These are phyloP conservation scores for Oxytorus armatus DNA, from an alignment of 2,888 invertebrate species.

Conservation along the genomic window DNA sequence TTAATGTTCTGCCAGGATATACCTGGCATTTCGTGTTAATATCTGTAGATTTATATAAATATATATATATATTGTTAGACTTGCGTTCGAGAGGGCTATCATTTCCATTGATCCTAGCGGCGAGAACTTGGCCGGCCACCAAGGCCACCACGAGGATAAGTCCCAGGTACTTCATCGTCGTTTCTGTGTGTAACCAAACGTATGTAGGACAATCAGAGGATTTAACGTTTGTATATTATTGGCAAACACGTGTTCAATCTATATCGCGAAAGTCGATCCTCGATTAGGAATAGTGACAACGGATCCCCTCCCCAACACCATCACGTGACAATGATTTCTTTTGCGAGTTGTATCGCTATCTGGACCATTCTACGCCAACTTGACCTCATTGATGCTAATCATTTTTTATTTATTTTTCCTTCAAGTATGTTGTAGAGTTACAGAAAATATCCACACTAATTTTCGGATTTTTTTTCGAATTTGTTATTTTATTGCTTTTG, in stretches of 20 bases:
- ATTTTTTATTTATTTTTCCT: too few species aligned
- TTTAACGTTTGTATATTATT: slow-evolving; percentile 45
- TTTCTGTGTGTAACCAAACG: slow-evolving; percentile 41
- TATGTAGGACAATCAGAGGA: slow-evolving; percentile 63
- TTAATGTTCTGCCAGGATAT: slow-evolving; percentile 15
- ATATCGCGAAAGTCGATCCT: slow-evolving; percentile 12
- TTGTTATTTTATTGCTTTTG: too few species aligned
- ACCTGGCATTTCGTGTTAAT: slow-evolving; percentile 1
- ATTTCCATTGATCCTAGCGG: slow-evolving; percentile 52
- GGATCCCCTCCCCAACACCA: too few species aligned
- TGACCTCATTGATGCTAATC: too few species aligned
- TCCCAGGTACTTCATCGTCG: slow-evolving; percentile 67
- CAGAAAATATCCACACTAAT: too few species aligned
- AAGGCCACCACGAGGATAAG: slow-evolving; percentile 62
- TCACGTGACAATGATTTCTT: too few species aligned
- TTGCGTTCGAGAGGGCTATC: slow-evolving; percentile 50
- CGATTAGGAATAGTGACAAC: slow-evolving; percentile 28
- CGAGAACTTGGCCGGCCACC: slow-evolving; percentile 58
- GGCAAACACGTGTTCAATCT: not conserved
- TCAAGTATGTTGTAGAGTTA: too few species aligned
- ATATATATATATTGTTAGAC: slow-evolving; percentile 22
- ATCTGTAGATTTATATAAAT: not conserved
- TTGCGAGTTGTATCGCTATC: too few species aligned
- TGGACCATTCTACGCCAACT: too few species aligned
- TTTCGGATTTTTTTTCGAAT: too few species aligned